Evolutionary conservation across 2,888 invertebrate species (phyloP), one percentile per base, ranked within the genome.

Genomic region (Linnaemya tessellans): DNA sequence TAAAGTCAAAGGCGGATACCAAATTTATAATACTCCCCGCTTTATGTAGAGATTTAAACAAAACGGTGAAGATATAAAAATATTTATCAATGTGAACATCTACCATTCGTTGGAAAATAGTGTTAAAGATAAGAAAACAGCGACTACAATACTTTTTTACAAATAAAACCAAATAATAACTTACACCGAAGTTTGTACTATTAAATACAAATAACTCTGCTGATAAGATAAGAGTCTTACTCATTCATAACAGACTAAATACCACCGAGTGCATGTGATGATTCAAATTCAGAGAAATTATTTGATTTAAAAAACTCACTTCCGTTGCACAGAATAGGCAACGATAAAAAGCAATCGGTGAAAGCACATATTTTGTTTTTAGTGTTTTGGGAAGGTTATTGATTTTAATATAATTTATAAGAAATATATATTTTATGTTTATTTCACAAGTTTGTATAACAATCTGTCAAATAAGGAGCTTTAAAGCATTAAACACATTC

Each of bases 221-320:
- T 41, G 84, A 86, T 84, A 82, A 81, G 77, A 85, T 85, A 82
- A 80, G 56, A 51, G 67, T 62, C 41, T 86, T 86, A 87, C 85
- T 74, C 70, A 74, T 77, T 30, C 38, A 15, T 22, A 68, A 49
- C 38, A 68, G 18, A 1, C 25, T 25, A 25, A 56, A 30, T 56
- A 5, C 25, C 25, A 56, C 13, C 30, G 0, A 43, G 3, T 11
- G 20, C 5, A 58, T 2, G 0, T 77, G 71, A 73, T 80, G 80
- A 84, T 56, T 80, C 84, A 84, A 43, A 70, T 35, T 54, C 18
- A 13, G 25, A 43, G 10, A 54, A 58, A 46, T 10, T 54, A 30
- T 51, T 56, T 51, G 7, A 3, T 18, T 7, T 7, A 41, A 41
- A 41, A 41, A 13, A 13, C 10, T 3, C 11, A 41, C 11, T 41